phyloP scores from a whole-genome alignment of 37 sponge, comb jelly and placozoan genomes.

The Haliclona indistincta region DNA sequence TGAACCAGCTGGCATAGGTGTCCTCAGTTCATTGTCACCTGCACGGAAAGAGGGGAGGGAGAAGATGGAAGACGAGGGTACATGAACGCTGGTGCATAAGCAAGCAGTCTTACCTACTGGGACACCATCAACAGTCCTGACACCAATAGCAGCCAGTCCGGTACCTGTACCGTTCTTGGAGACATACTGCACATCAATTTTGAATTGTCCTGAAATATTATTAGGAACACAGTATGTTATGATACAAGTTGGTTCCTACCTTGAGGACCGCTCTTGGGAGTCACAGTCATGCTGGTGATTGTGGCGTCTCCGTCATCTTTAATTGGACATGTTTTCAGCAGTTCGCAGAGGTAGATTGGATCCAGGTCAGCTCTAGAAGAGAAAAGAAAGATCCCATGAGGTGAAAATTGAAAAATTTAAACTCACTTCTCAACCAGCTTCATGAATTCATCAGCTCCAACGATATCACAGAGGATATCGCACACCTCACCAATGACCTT shows the following conservation, averaged over 20 bases:
- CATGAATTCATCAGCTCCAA: conserved; percentile 83
- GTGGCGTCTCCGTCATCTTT: conserved; percentile 83
- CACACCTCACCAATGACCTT: conserved; percentile 63
- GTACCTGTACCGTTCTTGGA: conserved; percentile 84
- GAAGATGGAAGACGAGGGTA: not conserved
- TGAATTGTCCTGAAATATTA: too few species aligned
- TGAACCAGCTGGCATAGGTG: conserved; percentile 41
- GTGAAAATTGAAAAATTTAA: too few species aligned
- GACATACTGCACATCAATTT: conserved; percentile 38
- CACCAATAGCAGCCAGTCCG: conserved; percentile 56
- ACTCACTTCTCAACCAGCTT: conserved; percentile 76
- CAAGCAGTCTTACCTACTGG: conserved; percentile 54
- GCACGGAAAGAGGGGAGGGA: not conserved
- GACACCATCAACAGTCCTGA: conserved; percentile 76
- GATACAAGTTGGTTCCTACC: conserved; percentile 29
- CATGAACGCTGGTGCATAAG: not conserved
- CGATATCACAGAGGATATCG: conserved; percentile 62
- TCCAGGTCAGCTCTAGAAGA: conserved; percentile 79
- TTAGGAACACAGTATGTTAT: not conserved
- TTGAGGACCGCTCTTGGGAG: conserved; percentile 49
- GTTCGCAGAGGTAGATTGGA: conserved; percentile 90
- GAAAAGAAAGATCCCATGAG: too few species aligned
- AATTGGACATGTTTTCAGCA: conserved; percentile 58
- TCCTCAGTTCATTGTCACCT: conserved; percentile 34
- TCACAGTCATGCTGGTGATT: conserved; percentile 56